Evolutionary conservation across 2,113 vertebrate genomes (phyloP).

Genomic region (Mus pahari): DNA sequence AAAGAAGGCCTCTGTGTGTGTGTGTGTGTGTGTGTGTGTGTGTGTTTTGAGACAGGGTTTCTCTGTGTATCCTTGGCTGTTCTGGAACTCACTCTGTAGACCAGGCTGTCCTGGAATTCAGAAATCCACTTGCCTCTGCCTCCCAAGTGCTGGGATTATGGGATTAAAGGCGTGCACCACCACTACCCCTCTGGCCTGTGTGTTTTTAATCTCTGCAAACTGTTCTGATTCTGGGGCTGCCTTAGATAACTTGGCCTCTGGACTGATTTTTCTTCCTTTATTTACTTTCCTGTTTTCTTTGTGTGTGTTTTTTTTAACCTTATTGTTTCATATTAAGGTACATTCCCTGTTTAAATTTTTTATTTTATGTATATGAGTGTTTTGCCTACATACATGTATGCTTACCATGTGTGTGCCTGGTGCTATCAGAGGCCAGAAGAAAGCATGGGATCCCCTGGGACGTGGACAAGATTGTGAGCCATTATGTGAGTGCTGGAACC

Average conservation of each 20-base stretch:
- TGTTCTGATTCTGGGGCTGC: not conserved
- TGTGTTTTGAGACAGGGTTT: no score
- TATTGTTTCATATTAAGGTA: not conserved
- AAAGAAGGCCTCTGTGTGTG: not conserved
- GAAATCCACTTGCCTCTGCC: no score
- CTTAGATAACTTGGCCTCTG: not conserved
- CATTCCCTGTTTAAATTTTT: not conserved
- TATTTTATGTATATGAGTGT: not conserved
- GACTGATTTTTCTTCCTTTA: not conserved
- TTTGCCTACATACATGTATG: not conserved
- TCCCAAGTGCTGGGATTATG: no score
- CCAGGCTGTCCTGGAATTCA: no score
- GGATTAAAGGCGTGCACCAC: no score
- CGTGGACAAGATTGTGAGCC: not conserved
- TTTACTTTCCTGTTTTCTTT: not conserved
- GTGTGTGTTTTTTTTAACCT: not conserved
- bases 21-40: no score
- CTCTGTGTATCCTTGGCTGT: no score
- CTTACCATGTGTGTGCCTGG: no score
- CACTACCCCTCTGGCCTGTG: no score
- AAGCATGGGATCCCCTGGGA: not conserved
- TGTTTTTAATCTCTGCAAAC: not conserved
- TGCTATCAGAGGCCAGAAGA: not conserved
- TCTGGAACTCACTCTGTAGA: no score
- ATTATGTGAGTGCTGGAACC: not conserved